Conservation (phyloP, 2,113 vertebrate genomes). For the Ardeotis arabs region DNA sequence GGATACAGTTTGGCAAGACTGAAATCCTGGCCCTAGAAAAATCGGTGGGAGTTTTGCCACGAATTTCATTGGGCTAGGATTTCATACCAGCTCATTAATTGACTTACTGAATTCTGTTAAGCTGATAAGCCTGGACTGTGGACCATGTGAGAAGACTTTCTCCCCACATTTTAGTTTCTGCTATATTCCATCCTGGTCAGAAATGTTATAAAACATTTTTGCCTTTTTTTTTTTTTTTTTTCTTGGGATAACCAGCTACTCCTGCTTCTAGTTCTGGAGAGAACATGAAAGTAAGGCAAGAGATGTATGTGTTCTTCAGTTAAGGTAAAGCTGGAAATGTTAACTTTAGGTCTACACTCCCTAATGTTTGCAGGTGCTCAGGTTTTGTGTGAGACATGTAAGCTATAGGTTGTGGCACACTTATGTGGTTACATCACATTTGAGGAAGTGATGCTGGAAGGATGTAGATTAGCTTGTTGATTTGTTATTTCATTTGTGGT, state of each 20-base stretch:
- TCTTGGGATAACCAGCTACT: not conserved
- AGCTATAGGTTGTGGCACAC: not conserved
- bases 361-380: not conserved
- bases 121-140: not conserved
- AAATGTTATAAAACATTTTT: not conserved
- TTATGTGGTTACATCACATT: constrained; percentile 32
- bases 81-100: not conserved
- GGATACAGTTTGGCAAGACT: not conserved
- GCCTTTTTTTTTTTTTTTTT: not conserved
- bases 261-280: not conserved
- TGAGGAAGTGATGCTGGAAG: constrained; percentile 45
- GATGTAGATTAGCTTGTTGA: constrained; percentile 50
- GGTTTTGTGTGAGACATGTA: not conserved
- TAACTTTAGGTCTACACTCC: not conserved
- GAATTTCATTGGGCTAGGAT: not conserved
- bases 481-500: not conserved
- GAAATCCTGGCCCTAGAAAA: not conserved
- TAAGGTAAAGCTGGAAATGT: not conserved
- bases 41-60: not conserved
- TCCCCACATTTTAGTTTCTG: not conserved
- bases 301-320: not conserved
- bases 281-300: not conserved
- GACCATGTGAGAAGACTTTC: not conserved
- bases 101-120: not conserved
- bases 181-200: not conserved